Conservation (phyloP, 2,113 vertebrate genomes). For the Nesoenas mayeri region DNA sequence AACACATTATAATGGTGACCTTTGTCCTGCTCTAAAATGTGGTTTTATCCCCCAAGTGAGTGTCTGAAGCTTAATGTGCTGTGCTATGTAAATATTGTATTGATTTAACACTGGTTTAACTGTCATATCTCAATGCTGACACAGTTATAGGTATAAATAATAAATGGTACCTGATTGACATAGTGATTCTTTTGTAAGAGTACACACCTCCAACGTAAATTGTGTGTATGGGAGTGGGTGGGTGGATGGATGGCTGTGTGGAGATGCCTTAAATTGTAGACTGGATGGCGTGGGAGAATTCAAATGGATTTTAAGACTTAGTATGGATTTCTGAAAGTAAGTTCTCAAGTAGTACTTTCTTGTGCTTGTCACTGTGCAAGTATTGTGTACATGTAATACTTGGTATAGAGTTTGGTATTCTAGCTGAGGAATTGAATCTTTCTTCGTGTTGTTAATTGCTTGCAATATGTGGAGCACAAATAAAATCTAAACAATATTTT, state of each 20-base stretch:
- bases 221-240: slow-evolving; percentile 52
- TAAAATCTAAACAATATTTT: slow-evolving; percentile 69
- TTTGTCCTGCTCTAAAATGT: slow-evolving; percentile 80
- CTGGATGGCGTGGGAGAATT: slow-evolving; percentile 55
- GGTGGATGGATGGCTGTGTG: slow-evolving; percentile 61
- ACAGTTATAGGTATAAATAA: slow-evolving; percentile 79
- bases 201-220: slow-evolving; percentile 70
- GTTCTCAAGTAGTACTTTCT: slow-evolving; percentile 58
- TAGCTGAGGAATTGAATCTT: slow-evolving; percentile 46
- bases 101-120: slow-evolving; percentile 87
- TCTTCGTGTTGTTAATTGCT: slow-evolving; percentile 51
- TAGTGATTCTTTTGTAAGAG: slow-evolving; percentile 70
- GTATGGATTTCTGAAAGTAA: slow-evolving; percentile 61
- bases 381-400: slow-evolving; percentile 61
- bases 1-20: slow-evolving; percentile 76
- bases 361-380: slow-evolving; percentile 68
- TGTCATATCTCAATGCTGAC: slow-evolving; percentile 82
- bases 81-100: slow-evolving; percentile 92
- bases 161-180: slow-evolving; percentile 76
- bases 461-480: slow-evolving; percentile 69
- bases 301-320: slow-evolving; percentile 83
- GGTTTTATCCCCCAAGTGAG: slow-evolving; percentile 78
- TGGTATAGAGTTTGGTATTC: slow-evolving; percentile 63
- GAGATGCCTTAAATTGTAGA: slow-evolving; percentile 81
- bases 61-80: slow-evolving; percentile 83